Percentiles rank a stretch among this genome's conserved stretches.
phyloP scores from a whole-genome alignment of 2,888 invertebrate species.

The Microctonus hyperodae region DNA sequence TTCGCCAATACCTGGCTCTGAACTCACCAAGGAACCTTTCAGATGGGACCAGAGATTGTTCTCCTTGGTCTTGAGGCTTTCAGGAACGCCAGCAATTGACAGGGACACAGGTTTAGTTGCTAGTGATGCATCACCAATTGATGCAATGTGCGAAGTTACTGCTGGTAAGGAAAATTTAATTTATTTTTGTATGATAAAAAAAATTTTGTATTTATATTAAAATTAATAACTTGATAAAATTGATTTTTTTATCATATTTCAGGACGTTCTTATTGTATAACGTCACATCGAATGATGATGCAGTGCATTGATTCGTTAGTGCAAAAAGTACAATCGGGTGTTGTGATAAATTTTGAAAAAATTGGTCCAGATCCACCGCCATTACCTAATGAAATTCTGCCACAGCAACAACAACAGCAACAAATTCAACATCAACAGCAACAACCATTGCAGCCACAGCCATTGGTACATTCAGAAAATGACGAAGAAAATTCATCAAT shows the following conservation, averaged over 20 bases:
- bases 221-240: constrained; percentile 15
- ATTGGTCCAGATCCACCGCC: constrained; percentile 87
- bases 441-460: constrained; percentile 20
- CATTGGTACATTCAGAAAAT: constrained; percentile 58
- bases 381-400: constrained; percentile 66
- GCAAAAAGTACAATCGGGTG: constrained; percentile 96
- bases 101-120: constrained; percentile 89
- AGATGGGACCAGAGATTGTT: constrained; percentile 99
- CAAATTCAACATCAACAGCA: constrained; percentile 29
- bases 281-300: constrained; percentile 93
- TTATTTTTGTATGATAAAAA: constrained; percentile 9
- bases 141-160: constrained; percentile 98
- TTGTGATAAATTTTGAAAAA: constrained; percentile 97
- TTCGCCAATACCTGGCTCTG: constrained; percentile 93
- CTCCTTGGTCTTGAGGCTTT: constrained; percentile 89
- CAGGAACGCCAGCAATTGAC: constrained; percentile 89
- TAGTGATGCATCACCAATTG: constrained; percentile 92
- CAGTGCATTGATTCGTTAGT: constrained; percentile 97
- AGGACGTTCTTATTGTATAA: constrained; percentile 95
- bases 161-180: constrained; percentile 81
- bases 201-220: constrained; percentile 2
- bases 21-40: constrained; percentile 98
- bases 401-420: constrained; percentile 34
- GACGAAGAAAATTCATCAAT: constrained; percentile 62
- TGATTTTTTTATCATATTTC: constrained; percentile 38